Conservation (phyloP, 2,797 vertebrate species). For the Otolemur crassicaudatus region DNA sequence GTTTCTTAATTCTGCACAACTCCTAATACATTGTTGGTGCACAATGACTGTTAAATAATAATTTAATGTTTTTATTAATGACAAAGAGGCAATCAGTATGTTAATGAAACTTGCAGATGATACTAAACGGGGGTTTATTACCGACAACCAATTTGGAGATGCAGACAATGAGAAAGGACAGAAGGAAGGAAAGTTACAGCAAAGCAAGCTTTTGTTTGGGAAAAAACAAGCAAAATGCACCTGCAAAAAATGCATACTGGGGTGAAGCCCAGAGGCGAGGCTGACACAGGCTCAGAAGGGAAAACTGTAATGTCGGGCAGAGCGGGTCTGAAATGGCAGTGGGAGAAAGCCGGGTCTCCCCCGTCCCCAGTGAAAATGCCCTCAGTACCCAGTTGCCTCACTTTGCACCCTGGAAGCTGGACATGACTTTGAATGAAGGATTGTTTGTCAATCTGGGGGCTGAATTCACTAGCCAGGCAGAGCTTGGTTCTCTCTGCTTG, state of each 20-base stretch:
- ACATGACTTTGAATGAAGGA: neutral
- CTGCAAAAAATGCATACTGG: neutral
- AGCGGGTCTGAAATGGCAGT: neutral
- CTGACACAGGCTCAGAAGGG: neutral
- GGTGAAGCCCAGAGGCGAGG: neutral
- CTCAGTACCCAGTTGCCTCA: too few species aligned
- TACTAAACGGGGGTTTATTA: conserved; percentile 18
- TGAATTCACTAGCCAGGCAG: neutral
- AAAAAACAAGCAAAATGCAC: conserved; percentile 40
- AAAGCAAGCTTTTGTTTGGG: conserved; percentile 44
- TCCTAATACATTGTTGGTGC: neutral
- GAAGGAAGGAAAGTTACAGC: conserved; percentile 32
- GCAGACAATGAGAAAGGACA: conserved; percentile 20
- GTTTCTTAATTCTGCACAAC: neutral
- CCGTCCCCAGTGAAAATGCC: neutral
- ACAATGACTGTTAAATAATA: conserved; percentile 49
- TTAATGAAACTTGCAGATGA: conserved; percentile 49
- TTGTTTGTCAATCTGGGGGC: neutral
- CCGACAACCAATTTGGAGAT: neutral
- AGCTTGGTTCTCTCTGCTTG: too few species aligned
- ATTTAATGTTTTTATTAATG: conserved; percentile 57
- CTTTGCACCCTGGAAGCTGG: neutral
- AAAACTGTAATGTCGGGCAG: neutral
- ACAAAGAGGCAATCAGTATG: conserved; percentile 56
- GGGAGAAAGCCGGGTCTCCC: rapidly evolving